Base-by-base conservation (phyloP, 2,888 invertebrate genomes). In the Tanytarsus gracilentus region DNA sequence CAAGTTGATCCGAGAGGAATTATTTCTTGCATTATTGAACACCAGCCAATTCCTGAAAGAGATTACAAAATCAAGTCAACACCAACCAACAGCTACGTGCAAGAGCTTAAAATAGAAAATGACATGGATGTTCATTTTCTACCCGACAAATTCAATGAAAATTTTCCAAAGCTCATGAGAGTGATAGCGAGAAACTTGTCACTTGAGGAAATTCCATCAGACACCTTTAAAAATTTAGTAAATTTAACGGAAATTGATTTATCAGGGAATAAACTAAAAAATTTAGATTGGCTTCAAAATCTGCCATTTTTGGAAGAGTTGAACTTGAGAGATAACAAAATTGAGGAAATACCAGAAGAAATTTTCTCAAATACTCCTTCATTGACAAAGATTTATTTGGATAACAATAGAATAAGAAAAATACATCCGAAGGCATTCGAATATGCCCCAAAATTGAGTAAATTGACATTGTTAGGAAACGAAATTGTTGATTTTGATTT, bases 341-440 rank as follows among this genome's bases (percentile, higher is more conserved):
- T 36, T 14, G 11, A 18, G 5, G 11, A 44, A 8, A 2, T 44
- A 11, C 44, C 44, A 1, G 44, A 44, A 11, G 44, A 44, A 9
- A 40, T 40, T 21, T 63, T 50, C n/a, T 27, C 7, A 49, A 25
- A 26, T 30, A 29, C 5, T 14, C 29, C 26, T 14, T 59, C 29
- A 44, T 39, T 44, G 26, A 48, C 26, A 49, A 53, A 33, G 11
- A 49, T 40, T 29, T 11, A 44, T 2, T 18, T 63, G 5, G 50
- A 61, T 14, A 8, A 50, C 30, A 63, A 63, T 33, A 51, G 56
- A 39, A 39, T 63, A n/a, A 26, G 33, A 16, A 39, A 49, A 9
- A 26, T 63, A 8, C n/a, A 27, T 29, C 50, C 27, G 25, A 36
- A 61, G 8, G 53, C 60, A 44, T 60, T 63, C 33, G 61, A 61